Evolutionary conservation across 1,140 invertebrate species (phyloP), one percentile per base, ranked within the genome.

Genomic region (Heterodera schachtii): DNA sequence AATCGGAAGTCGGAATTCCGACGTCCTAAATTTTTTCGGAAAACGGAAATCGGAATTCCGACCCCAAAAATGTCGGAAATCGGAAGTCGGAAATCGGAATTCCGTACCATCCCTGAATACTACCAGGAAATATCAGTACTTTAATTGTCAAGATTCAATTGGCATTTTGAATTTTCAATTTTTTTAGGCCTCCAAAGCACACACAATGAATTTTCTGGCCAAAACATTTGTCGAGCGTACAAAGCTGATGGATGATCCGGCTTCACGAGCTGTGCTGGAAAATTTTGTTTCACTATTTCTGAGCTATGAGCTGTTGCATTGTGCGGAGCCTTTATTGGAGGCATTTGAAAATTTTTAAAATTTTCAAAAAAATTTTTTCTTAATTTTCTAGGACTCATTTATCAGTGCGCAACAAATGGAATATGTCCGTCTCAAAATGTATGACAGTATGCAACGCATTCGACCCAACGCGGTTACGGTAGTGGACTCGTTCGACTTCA

Each of bases 401-500:
- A 19, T 64, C 13, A 77, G 49, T 44, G 43, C 75, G 3, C 64
- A 69, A 31, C 85, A 89, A 64, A 44, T 88, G 64, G 69, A 83
- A 0, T 47, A 76, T 16, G 60, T 88, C 9, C 81, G 85, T 16
- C 43, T 70, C 11, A 93, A 93, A 73, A 90, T 95, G 60, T 93
- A 94, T 84, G 92, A 93, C 31, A 90, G 95, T 31, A 90, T 97
- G 47, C 89, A 90, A 3, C 87, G 91, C 2, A 92, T 98, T 46
- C 92, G 96, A 81, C 94, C 94, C 3, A 95, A 97, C 91, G 95
- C 94, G 21, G 93, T 98, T 0, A 93, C 94, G 7, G 91, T 97
- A 13, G 95, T 97, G 0, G 96, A 98, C 90, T 93, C 94, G 6
- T 98, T 97, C 87, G 95, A 97, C 90, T 92, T 96, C 66, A 92